These are phyloP conservation scores for Lasioglossum figueresi DNA, from an alignment of 2,888 invertebrate species.

Conservation along the genomic window DNA sequence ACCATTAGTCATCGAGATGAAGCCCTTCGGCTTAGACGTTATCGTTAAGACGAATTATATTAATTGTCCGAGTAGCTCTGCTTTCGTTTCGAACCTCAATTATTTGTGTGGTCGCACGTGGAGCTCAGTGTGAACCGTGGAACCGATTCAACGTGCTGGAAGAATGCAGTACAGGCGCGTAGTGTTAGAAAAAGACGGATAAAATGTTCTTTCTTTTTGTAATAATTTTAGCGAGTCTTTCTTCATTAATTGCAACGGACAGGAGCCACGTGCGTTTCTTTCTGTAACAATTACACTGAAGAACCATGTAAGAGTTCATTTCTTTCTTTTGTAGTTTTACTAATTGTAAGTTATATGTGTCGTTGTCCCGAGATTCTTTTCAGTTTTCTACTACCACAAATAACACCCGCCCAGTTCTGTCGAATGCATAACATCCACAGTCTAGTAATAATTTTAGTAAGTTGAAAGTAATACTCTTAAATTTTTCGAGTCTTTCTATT, in stretches of 20 bases:
- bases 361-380: too few species aligned
- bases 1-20: conserved; percentile 39
- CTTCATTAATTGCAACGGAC: neutral
- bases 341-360: too few species aligned
- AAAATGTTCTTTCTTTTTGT: neutral
- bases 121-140: neutral
- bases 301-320: too few species aligned
- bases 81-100: neutral
- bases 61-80: neutral
- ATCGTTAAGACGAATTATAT: conserved; percentile 8
- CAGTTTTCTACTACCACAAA: neutral
- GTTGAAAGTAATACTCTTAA: too few species aligned
- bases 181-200: neutral
- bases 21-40: conserved; percentile 18
- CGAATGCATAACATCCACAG: neutral
- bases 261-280: neutral
- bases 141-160: neutral
- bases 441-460: neutral
- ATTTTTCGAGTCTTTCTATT: too few species aligned
- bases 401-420: neutral
- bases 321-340: too few species aligned
- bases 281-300: too few species aligned
- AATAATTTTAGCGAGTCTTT: neutral
- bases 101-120: neutral
- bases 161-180: neutral